These are phyloP conservation scores for Glyptemys insculpta DNA, from an alignment of 2,797 vertebrate species.

Conservation along the genomic window DNA sequence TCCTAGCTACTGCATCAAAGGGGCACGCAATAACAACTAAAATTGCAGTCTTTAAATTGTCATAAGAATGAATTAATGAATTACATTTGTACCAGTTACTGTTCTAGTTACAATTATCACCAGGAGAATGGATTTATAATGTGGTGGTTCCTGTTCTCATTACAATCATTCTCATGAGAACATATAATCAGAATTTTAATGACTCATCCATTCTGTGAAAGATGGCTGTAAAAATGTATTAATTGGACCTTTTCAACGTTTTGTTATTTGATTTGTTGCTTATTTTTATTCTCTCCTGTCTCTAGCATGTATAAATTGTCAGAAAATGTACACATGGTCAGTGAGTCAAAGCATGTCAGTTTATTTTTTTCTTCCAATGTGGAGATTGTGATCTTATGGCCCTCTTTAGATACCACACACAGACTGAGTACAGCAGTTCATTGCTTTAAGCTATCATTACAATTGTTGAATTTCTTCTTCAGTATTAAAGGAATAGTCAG, in stretches of 20 bases:
- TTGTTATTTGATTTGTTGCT: constrained; percentile 60
- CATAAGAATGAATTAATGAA: constrained; percentile 69
- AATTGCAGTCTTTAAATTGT: constrained; percentile 44
- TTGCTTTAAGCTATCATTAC: neutral
- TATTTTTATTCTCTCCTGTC: constrained; percentile 54
- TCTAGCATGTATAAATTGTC: constrained; percentile 18
- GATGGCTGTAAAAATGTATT: constrained; percentile 66
- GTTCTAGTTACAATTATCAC: constrained; percentile 73
- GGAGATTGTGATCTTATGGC: neutral
- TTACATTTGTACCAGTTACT: constrained; percentile 67
- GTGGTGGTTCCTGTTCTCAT: constrained; percentile 70
- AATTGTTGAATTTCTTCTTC: neutral
- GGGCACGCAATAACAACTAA: neutral
- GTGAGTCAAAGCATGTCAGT: constrained; percentile 24
- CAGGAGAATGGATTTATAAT: constrained; percentile 71
- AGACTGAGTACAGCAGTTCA: neutral
- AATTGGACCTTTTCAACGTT: constrained; percentile 67
- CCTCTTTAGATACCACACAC: neutral
- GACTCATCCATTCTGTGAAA: constrained; percentile 23
- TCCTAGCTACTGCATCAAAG: neutral
- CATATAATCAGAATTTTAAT: constrained; percentile 70
- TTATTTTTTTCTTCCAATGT: neutral
- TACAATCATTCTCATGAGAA: constrained; percentile 70
- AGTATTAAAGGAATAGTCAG: rapidly evolving
- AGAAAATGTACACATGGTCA: constrained; percentile 30